Evolutionary conservation across 2,888 invertebrate species (phyloP), one percentile per base, ranked within the genome.

Genomic region (Cenopis cana): DNA sequence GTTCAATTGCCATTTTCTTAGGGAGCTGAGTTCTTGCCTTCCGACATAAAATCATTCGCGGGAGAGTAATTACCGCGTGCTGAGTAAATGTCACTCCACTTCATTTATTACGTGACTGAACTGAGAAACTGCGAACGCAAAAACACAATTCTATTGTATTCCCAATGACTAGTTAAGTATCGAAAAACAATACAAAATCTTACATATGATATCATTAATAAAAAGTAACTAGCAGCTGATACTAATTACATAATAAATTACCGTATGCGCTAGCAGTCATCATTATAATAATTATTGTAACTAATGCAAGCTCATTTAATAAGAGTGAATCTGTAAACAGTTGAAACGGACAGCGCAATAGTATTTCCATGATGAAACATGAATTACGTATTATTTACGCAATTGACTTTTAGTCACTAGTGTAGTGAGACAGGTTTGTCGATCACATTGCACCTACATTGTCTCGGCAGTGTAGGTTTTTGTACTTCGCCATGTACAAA

Each of bases 381-480:
- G 52, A 61, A 61, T 68, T 68, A 68, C 54, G 60, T 60, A 49
- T n/a, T 20, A 46, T 60, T 68, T 68, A 68, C 60, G 68, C 57
- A 68, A 68, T 64, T 38, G 18, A 52, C 59, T 60, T 60, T 60
- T 68, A 54, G 59, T 41, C 20, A 24, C 59, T 41, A 60, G 60
- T 68, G 46, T 41, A 60, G 60, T 68, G 46, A 24, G 68, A 61
- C 60, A 68, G 52, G 49, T 68, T 68, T 68, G 59, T 52, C 24
- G 59, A 38, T 54, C 54, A 54, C 41, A 12, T 68, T 54, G 41
- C 68, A 61, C 55, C 55, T 55, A 68, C 60, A 68, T 68, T 68
- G 68, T 68, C 54, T 52, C 59, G 8, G 20, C 46, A 10, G 17
- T 24, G 67, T 17, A 59, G 64, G 64, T 64, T 64, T 64, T 64